Base-by-base conservation (phyloP, 1,140 invertebrate species). In the Procambarus virginalis region DNA sequence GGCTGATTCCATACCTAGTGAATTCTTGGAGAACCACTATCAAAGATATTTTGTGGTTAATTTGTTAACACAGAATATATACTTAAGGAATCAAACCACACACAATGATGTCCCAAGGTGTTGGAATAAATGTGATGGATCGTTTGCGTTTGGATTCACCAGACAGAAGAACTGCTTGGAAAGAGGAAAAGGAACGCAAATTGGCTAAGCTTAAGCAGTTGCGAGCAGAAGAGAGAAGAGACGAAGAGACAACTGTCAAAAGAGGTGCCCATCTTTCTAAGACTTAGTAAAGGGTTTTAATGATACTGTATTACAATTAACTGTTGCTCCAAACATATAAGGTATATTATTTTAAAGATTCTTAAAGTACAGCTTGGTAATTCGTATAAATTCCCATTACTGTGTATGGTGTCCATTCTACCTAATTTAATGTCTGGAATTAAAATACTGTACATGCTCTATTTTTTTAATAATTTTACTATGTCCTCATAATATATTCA, bases 161-260 rank as follows among this genome's bases (percentile, higher is more conserved):
- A 2, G 81, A 89, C 55, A 22, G 88, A 8, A 83, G 77, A 73
- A 90, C 48, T 73, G 77, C 79, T 45, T 90, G 98, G 91, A 98
- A 98, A 94, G 97, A 97, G 78, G 98, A 99, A 94, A 94, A 99
- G 91, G 98, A 99, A 94, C 95, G 97, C 85, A 99, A 99, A 94
- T 98, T 98, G 94, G 97, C 97, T 22, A 98, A 98, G 93, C 95
- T 99, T 84, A 97, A 98, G 89, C 87, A 89, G 45, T 76, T 92
- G n/a, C 80, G 86, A 12, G 91, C 89, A 12, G 91, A 92, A 80
- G 86, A 68, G 91, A 92, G 76, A 91, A 90, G 76, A 83, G 91
- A 68, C 73, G 89, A 48, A 80, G 77, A 55, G 86, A 34, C 88
- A 92, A 60, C 75, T 90, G 68, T 48, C 55, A 22, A 92, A 85